Base-by-base conservation (phyloP, 2,113 vertebrate species). In the Mola mola region DNA sequence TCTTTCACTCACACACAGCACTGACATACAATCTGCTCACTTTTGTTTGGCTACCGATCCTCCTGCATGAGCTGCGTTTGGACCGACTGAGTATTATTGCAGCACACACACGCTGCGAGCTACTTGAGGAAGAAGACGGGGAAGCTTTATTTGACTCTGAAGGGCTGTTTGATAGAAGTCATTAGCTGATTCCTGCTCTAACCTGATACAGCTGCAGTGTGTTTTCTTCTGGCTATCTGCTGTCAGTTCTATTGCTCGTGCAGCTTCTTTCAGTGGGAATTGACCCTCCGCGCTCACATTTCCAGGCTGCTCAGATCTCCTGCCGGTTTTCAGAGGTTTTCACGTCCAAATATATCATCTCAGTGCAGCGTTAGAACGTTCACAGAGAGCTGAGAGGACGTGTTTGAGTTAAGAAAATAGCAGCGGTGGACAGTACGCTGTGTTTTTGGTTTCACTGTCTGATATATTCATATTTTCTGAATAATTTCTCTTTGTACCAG, bases 161-260 rank as follows among this genome's bases (percentile, higher is more conserved):
- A 68, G 75, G 40, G 68, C 62, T 42, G 49, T 82, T 76, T 85
- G 82, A 74, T 79, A 74, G 82, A 71, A 85, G 62, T 77, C 68
- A 77, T 77, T 82, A 82, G 79, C 72, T 77, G 72, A 77, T 77
- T 82, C 66, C 66, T 62, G 66, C 75, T 82, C 57, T 60, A 65
- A 61, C 79, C 75, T 53, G 61, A 74, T 76, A 73, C 56, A 67
- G 63, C 72, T 73, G 61, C 63, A 29, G 55, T 47, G 60, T 48
- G 21, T 34, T 12, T 52, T 61, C 41, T 40, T 38, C 49, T 36
- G 44, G 46, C 51, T 34, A n/a, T 61, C n/a, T n/a, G n/a, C n/a
- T n/a, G n/a, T n/a, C n/a, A n/a, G n/a, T n/a, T n/a, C n/a, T n/a
- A n/a, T n/a, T n/a, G n/a, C n/a, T n/a, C n/a, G n/a, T n/a, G n/a